Conservation (phyloP, 2,888 invertebrate species). For the Quadriops clusia region DNA sequence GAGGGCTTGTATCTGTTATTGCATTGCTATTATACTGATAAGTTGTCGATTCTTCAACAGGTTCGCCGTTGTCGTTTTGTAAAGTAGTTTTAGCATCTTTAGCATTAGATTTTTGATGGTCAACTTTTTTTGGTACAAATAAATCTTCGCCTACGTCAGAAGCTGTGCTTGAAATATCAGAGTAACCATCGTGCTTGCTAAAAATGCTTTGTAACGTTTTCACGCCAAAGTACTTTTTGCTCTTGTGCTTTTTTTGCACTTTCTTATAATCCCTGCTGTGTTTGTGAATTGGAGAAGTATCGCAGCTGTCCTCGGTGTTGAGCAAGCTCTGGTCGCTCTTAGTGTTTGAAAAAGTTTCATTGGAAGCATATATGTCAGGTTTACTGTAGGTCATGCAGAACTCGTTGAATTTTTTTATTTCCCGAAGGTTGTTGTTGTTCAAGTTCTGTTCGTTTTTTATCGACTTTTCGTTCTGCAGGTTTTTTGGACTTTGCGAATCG, state of each 20-base stretch:
- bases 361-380: constrained; percentile 24
- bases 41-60: constrained; percentile 4
- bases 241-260: constrained; percentile 37
- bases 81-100: constrained; percentile 10
- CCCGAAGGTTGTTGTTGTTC: constrained; percentile 14
- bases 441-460: constrained; percentile 17
- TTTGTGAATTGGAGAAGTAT: constrained; percentile 46
- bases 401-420: constrained; percentile 21
- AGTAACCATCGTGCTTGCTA: constrained; percentile 34
- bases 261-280: constrained; percentile 36
- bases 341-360: constrained; percentile 32
- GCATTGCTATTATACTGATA: constrained; percentile 7
- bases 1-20: constrained; percentile 28
- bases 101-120: constrained; percentile 4
- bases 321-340: constrained; percentile 36
- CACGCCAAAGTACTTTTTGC: constrained; percentile 42
- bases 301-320: constrained; percentile 34
- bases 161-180: constrained; percentile 36
- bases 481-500: constrained; percentile 36
- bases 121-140: too few relatives aligned
- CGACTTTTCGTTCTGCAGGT: constrained; percentile 23
- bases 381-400: constrained; percentile 20
- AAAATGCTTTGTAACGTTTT: constrained; percentile 37
- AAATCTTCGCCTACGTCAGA: constrained; percentile 31
- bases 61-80: constrained; percentile 8